Conservation (phyloP, 2,888 invertebrate species). For the Pseudococcus jackbeardsleyi region DNA sequence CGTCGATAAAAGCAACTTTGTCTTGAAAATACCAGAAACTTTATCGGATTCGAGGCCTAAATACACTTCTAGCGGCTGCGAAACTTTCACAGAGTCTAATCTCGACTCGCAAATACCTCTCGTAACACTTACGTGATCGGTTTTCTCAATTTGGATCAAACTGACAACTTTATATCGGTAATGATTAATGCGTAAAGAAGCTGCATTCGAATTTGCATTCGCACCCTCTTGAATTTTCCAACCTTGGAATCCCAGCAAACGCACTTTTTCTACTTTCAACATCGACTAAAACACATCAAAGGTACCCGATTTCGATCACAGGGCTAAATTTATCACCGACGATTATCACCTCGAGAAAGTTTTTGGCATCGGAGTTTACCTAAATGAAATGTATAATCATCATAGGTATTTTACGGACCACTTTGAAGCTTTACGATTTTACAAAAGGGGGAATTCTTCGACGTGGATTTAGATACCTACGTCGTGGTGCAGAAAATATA, state of each 20-base stretch:
- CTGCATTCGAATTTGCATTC: slow-evolving; percentile 3
- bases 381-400: slow-evolving; percentile 36
- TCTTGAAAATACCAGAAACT: background rate
- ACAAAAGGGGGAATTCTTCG: background rate
- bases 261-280: background rate
- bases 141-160: slow-evolving; percentile 39
- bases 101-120: slow-evolving; percentile 5
- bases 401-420: slow-evolving; percentile 9
- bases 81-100: slow-evolving; percentile 16
- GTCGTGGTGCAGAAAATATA: background rate
- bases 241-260: background rate
- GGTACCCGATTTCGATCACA: slow-evolving; percentile 12
- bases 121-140: slow-evolving; percentile 21
- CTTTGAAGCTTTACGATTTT: background rate
- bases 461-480: background rate
- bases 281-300: background rate
- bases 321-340: slow-evolving; percentile 14
- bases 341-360: background rate
- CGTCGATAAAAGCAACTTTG: no score
- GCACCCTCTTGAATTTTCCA: background rate
- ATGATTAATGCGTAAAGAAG: slow-evolving; percentile 20
- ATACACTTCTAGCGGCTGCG: background rate
- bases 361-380: background rate
- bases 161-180: slow-evolving; percentile 52
- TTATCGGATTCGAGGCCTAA: background rate